Base-by-base conservation (phyloP, 2,888 invertebrate species). In the Cephus spinipes region DNA sequence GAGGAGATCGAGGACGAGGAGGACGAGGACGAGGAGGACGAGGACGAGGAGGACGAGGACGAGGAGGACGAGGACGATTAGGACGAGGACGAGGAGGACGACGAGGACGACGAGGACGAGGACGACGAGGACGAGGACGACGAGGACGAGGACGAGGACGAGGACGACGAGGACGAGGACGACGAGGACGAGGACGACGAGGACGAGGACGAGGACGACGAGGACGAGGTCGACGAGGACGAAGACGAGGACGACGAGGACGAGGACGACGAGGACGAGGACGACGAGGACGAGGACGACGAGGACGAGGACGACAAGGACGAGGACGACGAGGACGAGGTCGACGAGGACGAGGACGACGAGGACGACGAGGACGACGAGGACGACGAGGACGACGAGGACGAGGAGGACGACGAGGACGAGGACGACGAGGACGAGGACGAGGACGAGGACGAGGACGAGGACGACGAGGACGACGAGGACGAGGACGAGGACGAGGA, bases 121-220 rank as follows among this genome's bases (percentile, higher is more conserved):
- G 68, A 68, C 12, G 68, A 68, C 68, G 33, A 40, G 12, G 68
- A 68, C 68, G 68, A 68, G 68, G 68, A 68, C 68, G 68, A 68
- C 12, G 68, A 68, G 12, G 68, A 68, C 68, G 9, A 32, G 68
- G 69, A 80, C 74, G 69, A 73, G 32, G 15, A 79, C 68, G 74
- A 71, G 55, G 35, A 34, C 71, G 79, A 68, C 69, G 68, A 12
- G 69, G 73, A 55, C 71, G 32, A 73, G 75, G 71, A 76, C 71
- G 74, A 74, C 68, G 68, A n/a, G n/a, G n/a, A n/a, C n/a, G n/a
- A n/a, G n/a, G n/a, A n/a, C n/a, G n/a, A n/a, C n/a, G n/a, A n/a
- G n/a, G 68, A 68, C 68, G 68, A 68, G 12, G 68, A 68, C 12
- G 68, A 68, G n/a, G n/a, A n/a, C n/a, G n/a, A 68, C 12, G 68